Percentiles rank a stretch among this genome's conserved stretches.
Evolutionary conservation across 2,888 invertebrate genomes (phyloP).

Genomic region (Agelastica alni): DNA sequence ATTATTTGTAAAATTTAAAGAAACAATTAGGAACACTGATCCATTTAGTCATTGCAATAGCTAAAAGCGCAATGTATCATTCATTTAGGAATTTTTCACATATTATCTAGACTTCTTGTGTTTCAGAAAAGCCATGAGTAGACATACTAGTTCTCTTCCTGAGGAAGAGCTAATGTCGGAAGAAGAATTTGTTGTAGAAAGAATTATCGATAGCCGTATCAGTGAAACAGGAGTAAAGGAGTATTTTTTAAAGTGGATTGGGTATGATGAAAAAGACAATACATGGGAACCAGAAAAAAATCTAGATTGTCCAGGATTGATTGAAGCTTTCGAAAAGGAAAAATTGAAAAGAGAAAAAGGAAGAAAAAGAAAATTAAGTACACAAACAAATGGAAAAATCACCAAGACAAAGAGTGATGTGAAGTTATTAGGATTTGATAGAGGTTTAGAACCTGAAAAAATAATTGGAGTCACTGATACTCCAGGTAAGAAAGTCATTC

Average conservation of each 20-base stretch:
- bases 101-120: too few species aligned
- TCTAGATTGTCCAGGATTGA: slow-evolving; percentile 87
- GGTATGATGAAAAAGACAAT: slow-evolving; percentile 85
- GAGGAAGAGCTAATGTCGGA: slow-evolving; percentile 61
- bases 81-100: too few species aligned
- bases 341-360: slow-evolving; percentile 62
- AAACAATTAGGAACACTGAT: too few species aligned
- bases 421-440: slow-evolving; percentile 75
- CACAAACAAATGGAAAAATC: slow-evolving; percentile 53
- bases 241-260: slow-evolving; percentile 71
- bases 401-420: slow-evolving; percentile 53
- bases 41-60: too few species aligned
- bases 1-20: too few species aligned
- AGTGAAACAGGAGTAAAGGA: slow-evolving; percentile 62
- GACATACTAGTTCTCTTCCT: slow-evolving; percentile 42
- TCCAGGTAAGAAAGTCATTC: too few species aligned
- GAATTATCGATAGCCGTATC: slow-evolving; percentile 83
- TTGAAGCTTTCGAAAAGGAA: slow-evolving; percentile 83
- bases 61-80: too few species aligned
- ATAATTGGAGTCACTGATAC: slow-evolving; percentile 93
- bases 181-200: slow-evolving; percentile 89
- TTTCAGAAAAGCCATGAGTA: slow-evolving; percentile 36
- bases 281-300: slow-evolving; percentile 94
- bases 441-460: slow-evolving; percentile 81
- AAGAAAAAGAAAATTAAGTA: slow-evolving; percentile 55